phyloP scores from a whole-genome alignment of 2,888 invertebrate genomes.

The Eumerus sabulonum region DNA sequence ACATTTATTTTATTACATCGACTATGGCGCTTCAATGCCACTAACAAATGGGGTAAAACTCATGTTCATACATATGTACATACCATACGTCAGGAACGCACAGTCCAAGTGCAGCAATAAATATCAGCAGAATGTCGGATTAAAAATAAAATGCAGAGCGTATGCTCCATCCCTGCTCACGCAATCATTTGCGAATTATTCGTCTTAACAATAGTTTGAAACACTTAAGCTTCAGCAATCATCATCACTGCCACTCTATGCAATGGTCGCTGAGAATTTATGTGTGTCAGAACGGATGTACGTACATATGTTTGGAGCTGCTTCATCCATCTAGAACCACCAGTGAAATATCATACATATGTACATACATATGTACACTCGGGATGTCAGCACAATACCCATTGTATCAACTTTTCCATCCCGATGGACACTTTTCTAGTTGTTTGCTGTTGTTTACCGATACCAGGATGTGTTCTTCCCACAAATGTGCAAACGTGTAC shows the following conservation, averaged over 20 bases:
- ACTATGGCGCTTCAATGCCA: too few relatives aligned
- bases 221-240: conserved; percentile 17
- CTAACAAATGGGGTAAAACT: too few relatives aligned
- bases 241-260: conserved; percentile 8
- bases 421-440: not conserved
- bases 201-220: conserved; percentile 18
- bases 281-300: not conserved
- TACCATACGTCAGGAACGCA: too few relatives aligned
- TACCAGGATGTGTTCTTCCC: not conserved
- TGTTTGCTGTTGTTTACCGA: not conserved
- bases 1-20: too few relatives aligned
- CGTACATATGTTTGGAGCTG: not conserved
- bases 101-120: too few relatives aligned
- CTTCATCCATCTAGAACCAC: conserved; percentile 13
- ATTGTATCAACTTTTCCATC: conserved; percentile 14
- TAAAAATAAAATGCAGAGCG: too few relatives aligned
- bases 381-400: conserved; percentile 5
- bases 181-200: conserved; percentile 31
- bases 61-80: too few relatives aligned
- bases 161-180: not conserved
- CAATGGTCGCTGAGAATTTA: conserved; percentile 6
- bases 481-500: conserved; percentile 43
- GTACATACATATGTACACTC: conserved; percentile 29
- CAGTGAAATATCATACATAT: too few relatives aligned
- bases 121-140: too few relatives aligned